These are phyloP conservation scores for Numenius arquata DNA, from an alignment of 2,113 vertebrate species.

Conservation along the genomic window DNA sequence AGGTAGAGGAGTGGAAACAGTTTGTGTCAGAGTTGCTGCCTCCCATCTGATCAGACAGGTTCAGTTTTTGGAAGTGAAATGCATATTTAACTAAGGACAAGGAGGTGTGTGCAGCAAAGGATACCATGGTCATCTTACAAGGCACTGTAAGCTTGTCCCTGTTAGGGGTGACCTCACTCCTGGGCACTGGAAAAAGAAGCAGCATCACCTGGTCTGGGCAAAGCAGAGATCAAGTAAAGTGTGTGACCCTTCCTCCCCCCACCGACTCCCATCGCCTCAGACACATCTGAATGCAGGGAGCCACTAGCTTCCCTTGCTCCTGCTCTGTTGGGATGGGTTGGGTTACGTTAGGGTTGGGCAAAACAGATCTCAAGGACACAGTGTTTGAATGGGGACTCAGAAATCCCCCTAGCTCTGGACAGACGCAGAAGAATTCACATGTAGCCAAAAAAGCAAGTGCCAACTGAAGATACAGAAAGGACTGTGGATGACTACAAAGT, in stretches of 20 bases:
- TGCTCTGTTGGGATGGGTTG: neutral
- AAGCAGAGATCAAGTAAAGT: neutral
- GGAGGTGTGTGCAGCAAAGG: neutral
- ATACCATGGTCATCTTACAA: neutral
- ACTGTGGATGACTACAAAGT: neutral
- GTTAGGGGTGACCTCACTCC: rapidly evolving
- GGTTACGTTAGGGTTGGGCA: neutral
- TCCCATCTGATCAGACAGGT: neutral
- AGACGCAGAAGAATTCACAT: neutral
- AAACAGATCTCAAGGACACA: neutral
- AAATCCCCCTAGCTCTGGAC: neutral
- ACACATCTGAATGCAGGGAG: neutral
- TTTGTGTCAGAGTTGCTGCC: neutral
- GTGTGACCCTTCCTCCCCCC: too few species aligned
- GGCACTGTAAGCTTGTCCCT: neutral
- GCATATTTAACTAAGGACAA: neutral
- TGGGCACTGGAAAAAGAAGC: neutral
- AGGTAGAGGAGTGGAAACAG: neutral
- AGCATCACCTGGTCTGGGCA: neutral
- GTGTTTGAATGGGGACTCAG: neutral
- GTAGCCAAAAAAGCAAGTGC: neutral
- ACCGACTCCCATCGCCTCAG: neutral
- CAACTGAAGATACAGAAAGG: neutral
- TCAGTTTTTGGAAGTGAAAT: neutral
- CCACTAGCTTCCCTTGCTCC: neutral